Evolutionary conservation across 2,888 invertebrate genomes (phyloP), one percentile per base, ranked within the genome.

Genomic region (Andrena chrysosceles): DNA sequence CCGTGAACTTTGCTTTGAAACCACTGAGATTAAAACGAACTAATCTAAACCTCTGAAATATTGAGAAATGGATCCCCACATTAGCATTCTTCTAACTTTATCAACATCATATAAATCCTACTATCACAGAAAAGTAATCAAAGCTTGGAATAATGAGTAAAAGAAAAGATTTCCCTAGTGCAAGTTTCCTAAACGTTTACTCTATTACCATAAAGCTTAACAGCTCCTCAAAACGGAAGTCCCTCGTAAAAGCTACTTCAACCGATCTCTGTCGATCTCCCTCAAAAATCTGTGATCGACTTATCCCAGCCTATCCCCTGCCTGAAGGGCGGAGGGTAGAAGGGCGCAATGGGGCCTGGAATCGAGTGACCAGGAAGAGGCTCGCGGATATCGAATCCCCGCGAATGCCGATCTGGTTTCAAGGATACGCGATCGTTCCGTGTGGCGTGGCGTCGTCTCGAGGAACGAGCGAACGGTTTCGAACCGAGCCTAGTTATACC

Each of bases 401-500:
- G 23, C 56, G 59, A 54, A 26, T 42, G 67, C 29, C 52, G 81
- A 68, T 81, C 72, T 72, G 49, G 35, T 79, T 85, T 79, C 70
- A 77, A 79, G 70, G 68, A 70, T 85, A 83, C 85, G 74, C 83
- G 87, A 87, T 88, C 87, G 85, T 85, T 56, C 84, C 86, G 90
- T 80, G 83, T 90, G 80, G 87, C 83, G 85, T 87, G 87, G 88
- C 80, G 88, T 88, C 87, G 85, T 89, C 81, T 86, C 85, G 85
- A 88, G 86, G 90, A 91, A 91, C 90, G 90, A 90, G 87, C 90
- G 88, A 89, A 88, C 87, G 86, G 85, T 91, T 89, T 91, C 90
- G 90, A 90, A 85, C 84, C 89, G 90, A 88, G 90, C 92, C 92
- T 91, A 92, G 93, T 92, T 93, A 93, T 93, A 93, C 93, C 90